phyloP scores from a whole-genome alignment of 2,113 vertebrate species.

The Alces alces region DNA sequence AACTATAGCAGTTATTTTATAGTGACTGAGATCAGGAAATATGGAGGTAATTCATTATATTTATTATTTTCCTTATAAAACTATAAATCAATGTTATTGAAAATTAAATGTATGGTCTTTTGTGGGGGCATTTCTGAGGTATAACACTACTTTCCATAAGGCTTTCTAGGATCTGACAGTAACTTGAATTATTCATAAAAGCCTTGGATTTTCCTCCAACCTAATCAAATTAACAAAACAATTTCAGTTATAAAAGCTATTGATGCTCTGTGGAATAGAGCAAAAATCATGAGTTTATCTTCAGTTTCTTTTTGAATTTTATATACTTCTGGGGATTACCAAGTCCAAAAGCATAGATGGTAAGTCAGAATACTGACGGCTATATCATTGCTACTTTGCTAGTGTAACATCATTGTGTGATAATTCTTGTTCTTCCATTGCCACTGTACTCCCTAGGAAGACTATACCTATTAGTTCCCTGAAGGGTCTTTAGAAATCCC shows the following conservation, averaged over 20 bases:
- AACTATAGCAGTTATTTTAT: slow-evolving; percentile 85
- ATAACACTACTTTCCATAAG: slow-evolving; percentile 85
- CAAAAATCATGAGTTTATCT: slow-evolving; percentile 65
- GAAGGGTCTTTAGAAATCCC: neutral
- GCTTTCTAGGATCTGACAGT: slow-evolving; percentile 83
- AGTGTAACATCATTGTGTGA: neutral
- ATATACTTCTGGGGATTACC: slow-evolving; percentile 7
- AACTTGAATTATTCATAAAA: slow-evolving; percentile 88
- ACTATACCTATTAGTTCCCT: neutral
- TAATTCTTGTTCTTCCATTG: neutral
- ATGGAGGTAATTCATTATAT: slow-evolving; percentile 91
- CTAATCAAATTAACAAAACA: slow-evolving; percentile 82
- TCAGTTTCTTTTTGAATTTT: slow-evolving; percentile 47
- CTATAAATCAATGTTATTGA: slow-evolving; percentile 90
- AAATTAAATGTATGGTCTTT: slow-evolving; percentile 87
- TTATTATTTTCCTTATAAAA: slow-evolving; percentile 96
- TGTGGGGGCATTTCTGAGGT: slow-evolving; percentile 76
- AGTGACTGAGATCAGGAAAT: slow-evolving; percentile 89
- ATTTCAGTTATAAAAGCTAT: slow-evolving; percentile 76
- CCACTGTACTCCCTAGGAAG: neutral
- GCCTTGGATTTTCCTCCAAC: slow-evolving; percentile 73
- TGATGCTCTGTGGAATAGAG: slow-evolving; percentile 68
- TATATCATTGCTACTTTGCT: neutral
- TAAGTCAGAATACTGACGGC: neutral
- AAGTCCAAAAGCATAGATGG: slow-evolving; percentile 23